These are phyloP conservation scores for Spatula clypeata DNA, from an alignment of 2,797 vertebrate genomes.

Conservation along the genomic window DNA sequence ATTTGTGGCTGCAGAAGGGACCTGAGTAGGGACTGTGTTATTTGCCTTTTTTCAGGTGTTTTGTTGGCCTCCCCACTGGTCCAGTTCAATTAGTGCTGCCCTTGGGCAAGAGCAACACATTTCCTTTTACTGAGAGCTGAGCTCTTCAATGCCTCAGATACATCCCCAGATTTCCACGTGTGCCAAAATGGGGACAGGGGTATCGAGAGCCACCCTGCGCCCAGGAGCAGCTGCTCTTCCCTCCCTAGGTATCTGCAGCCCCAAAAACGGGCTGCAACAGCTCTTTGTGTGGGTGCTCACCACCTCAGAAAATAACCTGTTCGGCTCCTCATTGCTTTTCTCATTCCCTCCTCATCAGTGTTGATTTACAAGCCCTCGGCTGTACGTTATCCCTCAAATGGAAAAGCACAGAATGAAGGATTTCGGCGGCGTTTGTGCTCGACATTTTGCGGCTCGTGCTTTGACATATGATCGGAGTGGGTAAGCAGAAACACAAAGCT, in stretches of 20 bases:
- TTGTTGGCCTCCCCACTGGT: not conserved
- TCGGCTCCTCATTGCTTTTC: not conserved
- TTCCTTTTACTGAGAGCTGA: not conserved
- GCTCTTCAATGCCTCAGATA: not conserved
- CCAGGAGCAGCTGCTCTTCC: not conserved
- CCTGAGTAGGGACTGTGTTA: rapidly evolving
- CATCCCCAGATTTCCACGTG: not conserved
- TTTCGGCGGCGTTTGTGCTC: not conserved
- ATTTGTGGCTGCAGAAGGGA: not conserved
- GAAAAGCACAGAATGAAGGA: slow-evolving; percentile 14
- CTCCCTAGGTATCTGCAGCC: not conserved
- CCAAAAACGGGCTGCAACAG: not conserved
- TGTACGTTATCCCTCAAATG: slow-evolving; percentile 23
- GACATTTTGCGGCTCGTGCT: not conserved
- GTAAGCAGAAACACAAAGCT: slow-evolving; percentile 38
- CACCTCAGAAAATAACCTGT: not conserved
- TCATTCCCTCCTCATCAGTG: not conserved
- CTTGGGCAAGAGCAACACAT: not conserved
- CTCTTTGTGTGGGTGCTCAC: rapidly evolving
- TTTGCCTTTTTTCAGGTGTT: not conserved
- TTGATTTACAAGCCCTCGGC: slow-evolving; percentile 49
- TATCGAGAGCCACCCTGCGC: not conserved
- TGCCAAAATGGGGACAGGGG: not conserved
- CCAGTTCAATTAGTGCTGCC: not conserved
- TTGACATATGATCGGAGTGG: slow-evolving; percentile 48